Conservation (phyloP, 2,113 vertebrate genomes). For the Falco punctatus region DNA sequence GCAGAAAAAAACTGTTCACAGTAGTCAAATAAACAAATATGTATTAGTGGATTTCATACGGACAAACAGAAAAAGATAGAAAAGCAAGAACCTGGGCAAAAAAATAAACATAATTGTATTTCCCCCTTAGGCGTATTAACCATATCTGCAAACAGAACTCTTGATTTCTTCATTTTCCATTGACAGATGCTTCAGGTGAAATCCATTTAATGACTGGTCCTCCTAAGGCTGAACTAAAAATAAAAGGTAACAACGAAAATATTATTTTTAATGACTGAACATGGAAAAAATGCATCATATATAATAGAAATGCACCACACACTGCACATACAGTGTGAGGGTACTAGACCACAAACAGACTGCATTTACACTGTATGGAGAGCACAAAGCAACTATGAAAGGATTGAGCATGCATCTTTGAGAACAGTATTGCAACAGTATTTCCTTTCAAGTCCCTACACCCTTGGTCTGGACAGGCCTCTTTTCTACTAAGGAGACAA, state of each 20-base stretch:
- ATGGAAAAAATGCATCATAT: background rate
- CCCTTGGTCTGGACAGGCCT: background rate
- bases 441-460: background rate
- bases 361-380: background rate
- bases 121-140: background rate
- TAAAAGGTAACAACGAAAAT: background rate
- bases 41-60: background rate
- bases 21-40: background rate
- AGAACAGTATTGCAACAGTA: rapidly evolving
- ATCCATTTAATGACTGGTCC: background rate
- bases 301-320: background rate
- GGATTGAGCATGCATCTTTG: background rate
- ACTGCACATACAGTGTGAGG: background rate
- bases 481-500: background rate
- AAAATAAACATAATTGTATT: background rate
- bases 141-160: background rate
- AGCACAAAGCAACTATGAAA: background rate
- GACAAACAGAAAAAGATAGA: background rate
- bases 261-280: background rate
- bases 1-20: background rate
- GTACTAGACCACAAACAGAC: background rate
- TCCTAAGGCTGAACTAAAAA: background rate
- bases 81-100: background rate
- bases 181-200: background rate
- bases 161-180: background rate